Evolutionary conservation across 2,113 vertebrate species (phyloP).

Genomic region (Entomyzon cyanotis): DNA sequence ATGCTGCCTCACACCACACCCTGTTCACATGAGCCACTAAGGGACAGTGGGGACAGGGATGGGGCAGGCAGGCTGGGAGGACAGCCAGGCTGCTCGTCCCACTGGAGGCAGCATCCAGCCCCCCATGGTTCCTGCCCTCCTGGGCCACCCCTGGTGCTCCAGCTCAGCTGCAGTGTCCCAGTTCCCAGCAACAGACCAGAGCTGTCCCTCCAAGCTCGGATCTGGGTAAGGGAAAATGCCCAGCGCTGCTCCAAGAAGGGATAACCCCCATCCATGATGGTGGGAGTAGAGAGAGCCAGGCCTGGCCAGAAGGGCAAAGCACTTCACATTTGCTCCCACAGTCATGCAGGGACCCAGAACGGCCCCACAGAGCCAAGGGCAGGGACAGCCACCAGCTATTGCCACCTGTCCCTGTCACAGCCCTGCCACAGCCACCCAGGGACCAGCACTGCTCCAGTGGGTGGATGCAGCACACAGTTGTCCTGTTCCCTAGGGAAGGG

Average conservation of each 20-base stretch:
- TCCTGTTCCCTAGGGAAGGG: background rate
- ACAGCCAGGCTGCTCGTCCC: rapidly evolving
- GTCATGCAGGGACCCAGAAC: background rate
- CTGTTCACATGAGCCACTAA: background rate
- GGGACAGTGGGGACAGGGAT: background rate
- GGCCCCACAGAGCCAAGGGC: background rate
- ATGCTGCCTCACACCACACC: background rate
- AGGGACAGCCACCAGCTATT: background rate
- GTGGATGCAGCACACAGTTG: background rate
- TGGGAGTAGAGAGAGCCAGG: rapidly evolving
- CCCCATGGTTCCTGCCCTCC: background rate
- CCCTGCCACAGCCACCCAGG: background rate
- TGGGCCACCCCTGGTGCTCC: background rate
- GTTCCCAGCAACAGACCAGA: background rate
- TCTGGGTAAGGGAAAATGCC: background rate
- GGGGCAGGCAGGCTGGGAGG: background rate
- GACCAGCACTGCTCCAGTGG: background rate
- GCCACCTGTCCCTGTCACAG: background rate
- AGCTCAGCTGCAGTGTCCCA: background rate
- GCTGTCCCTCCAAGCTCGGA: background rate
- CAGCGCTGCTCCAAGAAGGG: background rate
- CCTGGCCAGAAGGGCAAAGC: background rate
- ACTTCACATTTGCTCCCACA: too few relatives aligned
- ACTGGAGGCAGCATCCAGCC: background rate
- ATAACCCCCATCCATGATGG: rapidly evolving